Evolutionary conservation across 2,888 invertebrate genomes (phyloP).

Genomic region (Urechis unicinctus): DNA sequence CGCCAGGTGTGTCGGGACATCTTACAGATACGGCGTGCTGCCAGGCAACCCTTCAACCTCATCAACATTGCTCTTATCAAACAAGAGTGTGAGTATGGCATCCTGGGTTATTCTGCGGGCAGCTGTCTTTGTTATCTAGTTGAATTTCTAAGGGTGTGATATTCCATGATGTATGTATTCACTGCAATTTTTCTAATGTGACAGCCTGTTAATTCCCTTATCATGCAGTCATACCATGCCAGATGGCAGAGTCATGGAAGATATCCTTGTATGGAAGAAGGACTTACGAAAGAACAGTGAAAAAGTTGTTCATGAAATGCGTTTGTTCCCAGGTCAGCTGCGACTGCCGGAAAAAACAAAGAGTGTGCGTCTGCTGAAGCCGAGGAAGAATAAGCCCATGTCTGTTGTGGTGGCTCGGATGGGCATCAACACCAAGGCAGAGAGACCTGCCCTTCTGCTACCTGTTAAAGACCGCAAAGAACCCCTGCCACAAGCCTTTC

Average conservation of each 20-base stretch:
- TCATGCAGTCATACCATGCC: too few species aligned
- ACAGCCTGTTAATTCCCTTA: too few species aligned
- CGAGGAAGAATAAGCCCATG: conserved; percentile 19
- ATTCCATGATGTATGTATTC: too few species aligned
- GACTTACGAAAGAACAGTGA: too few species aligned
- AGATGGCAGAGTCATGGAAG: too few species aligned
- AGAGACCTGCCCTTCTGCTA: conserved; percentile 35
- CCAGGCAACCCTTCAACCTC: conserved; percentile 72
- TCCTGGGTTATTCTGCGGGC: too few species aligned
- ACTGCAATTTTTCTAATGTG: too few species aligned
- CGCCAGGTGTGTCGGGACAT: conserved; percentile 78
- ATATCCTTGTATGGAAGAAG: not conserved
- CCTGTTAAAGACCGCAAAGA: conserved; percentile 25
- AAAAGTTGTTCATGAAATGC: too few species aligned
- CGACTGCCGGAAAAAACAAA: conserved; percentile 27
- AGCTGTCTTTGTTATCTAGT: too few species aligned
- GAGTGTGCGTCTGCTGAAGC: conserved; percentile 21
- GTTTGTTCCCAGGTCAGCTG: conserved; percentile 29
- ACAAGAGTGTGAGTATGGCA: conserved; percentile 77
- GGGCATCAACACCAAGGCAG: conserved; percentile 40
- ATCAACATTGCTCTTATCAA: conserved; percentile 65
- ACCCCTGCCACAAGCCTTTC: conserved; percentile 9
- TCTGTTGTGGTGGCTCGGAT: conserved; percentile 19
- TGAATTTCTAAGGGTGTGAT: too few species aligned
- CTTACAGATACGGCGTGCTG: conserved; percentile 72